A percentile compares a stretch with the other conserved stretches of the same genome.
Evolutionary conservation across 1,140 invertebrate genomes (phyloP).

Genomic region (Acromyrmex charruanus): DNA sequence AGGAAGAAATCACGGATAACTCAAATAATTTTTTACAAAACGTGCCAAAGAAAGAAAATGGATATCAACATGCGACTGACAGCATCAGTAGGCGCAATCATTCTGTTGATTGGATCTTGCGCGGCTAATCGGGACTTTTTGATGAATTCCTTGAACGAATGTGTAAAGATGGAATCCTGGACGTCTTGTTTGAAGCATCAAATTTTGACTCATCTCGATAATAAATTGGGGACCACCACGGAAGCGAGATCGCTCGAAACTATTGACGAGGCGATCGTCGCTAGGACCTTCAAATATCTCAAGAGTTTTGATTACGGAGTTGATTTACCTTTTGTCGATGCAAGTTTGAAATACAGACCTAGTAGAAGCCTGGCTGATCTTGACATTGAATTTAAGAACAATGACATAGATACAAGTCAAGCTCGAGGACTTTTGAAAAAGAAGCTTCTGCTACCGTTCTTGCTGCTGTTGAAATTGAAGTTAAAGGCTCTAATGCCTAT

Average conservation of each 20-base stretch:
- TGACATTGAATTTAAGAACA: constrained; percentile 90
- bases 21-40: neutral
- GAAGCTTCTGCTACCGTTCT: constrained; percentile 92
- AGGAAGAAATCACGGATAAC: neutral
- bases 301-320: constrained; percentile 91
- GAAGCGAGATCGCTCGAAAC: constrained; percentile 88
- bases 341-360: constrained; percentile 84
- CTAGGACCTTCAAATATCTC: constrained; percentile 90
- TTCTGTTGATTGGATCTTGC: constrained; percentile 73
- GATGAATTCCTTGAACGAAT: constrained; percentile 90
- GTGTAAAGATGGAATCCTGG: constrained; percentile 89
- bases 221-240: constrained; percentile 88
- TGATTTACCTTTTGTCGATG: constrained; percentile 88
- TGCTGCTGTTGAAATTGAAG: constrained; percentile 93
- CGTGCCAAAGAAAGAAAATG: constrained; percentile 18
- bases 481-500: constrained; percentile 94
- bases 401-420: constrained; percentile 90
- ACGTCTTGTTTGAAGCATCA: constrained; percentile 91
- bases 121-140: constrained; percentile 88
- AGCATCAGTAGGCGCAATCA: constrained; percentile 72
- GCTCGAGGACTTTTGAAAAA: constrained; percentile 92
- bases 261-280: constrained; percentile 91
- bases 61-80: constrained; percentile 77
- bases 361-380: constrained; percentile 84
- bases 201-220: constrained; percentile 91